phyloP scores from a whole-genome alignment of 2,888 invertebrate species.

The Tachina lurida region DNA sequence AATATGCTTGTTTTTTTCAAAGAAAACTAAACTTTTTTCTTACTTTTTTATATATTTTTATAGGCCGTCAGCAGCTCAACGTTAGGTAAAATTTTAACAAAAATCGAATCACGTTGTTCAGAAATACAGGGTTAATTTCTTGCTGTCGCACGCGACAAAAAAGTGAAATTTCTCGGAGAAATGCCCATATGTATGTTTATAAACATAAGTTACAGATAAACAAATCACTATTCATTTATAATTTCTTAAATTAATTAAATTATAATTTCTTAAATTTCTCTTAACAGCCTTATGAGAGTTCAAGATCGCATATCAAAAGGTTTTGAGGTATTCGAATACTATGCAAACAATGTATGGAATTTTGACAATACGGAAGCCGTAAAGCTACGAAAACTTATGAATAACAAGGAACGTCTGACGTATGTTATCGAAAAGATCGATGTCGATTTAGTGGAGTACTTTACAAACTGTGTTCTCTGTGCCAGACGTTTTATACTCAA shows the following conservation, averaged over 20 bases:
- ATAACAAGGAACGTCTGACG: slow-evolving; percentile 86
- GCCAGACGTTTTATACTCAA: slow-evolving; percentile 92
- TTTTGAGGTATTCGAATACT: slow-evolving; percentile 95
- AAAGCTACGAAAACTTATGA: slow-evolving; percentile 85
- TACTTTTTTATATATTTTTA: too few relatives aligned
- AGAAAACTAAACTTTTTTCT: too few relatives aligned
- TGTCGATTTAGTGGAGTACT: slow-evolving; percentile 90
- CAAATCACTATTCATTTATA: neutral
- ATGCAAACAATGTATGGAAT: slow-evolving; percentile 96
- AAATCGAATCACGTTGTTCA: too few relatives aligned
- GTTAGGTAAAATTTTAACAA: too few relatives aligned
- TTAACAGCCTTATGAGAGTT: slow-evolving; percentile 88
- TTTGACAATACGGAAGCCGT: slow-evolving; percentile 89
- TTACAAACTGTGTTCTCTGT: slow-evolving; percentile 91
- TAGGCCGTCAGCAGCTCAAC: too few relatives aligned
- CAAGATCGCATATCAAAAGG: slow-evolving; percentile 93
- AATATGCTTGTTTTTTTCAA: too few relatives aligned
- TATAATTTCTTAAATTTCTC: too few relatives aligned
- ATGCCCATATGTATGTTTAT: too few relatives aligned
- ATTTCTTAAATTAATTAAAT: too few relatives aligned
- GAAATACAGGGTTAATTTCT: too few relatives aligned
- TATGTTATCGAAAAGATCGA: slow-evolving; percentile 88
- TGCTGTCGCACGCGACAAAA: too few relatives aligned
- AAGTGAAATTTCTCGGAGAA: too few relatives aligned
- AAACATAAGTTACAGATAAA: neutral